These are phyloP conservation scores for Platyscapa corneri DNA, from an alignment of 1,140 invertebrate species.

Conservation along the genomic window DNA sequence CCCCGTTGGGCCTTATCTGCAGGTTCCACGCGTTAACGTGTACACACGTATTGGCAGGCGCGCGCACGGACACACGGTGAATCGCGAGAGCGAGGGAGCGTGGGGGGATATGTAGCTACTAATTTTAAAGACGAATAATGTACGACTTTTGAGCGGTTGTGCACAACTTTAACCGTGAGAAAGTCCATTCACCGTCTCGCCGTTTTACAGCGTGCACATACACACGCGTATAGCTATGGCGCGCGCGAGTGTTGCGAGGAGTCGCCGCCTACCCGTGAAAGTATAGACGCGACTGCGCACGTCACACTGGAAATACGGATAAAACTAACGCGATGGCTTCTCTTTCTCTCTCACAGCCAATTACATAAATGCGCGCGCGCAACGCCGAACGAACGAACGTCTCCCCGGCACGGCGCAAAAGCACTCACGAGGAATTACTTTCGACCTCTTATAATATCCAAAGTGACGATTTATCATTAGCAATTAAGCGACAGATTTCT, in stretches of 20 bases:
- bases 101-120: conserved; percentile 1
- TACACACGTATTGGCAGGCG: not conserved
- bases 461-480: conserved; percentile 34
- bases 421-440: conserved; percentile 33
- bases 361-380: conserved; percentile 45
- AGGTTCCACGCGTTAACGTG: no score
- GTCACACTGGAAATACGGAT: conserved; percentile 42
- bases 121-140: conserved; percentile 52
- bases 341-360: conserved; percentile 20
- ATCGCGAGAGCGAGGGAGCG: not conserved
- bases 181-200: conserved; percentile 51
- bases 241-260: conserved; percentile 9
- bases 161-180: conserved; percentile 45
- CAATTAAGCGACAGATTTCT: conserved; percentile 23
- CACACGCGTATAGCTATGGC: not conserved
- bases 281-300: conserved; percentile 35
- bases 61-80: not conserved
- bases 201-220: not conserved
- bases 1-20: not conserved
- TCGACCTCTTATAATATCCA: conserved; percentile 22
- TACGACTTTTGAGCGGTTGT: conserved; percentile 40
- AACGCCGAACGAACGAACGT: not conserved
- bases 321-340: conserved; percentile 17
- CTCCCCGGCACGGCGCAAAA: not conserved
- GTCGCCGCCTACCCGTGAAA: conserved; percentile 52